Evolutionary conservation across 1,140 invertebrate genomes (phyloP).

Genomic region (Calosoma granatense): DNA sequence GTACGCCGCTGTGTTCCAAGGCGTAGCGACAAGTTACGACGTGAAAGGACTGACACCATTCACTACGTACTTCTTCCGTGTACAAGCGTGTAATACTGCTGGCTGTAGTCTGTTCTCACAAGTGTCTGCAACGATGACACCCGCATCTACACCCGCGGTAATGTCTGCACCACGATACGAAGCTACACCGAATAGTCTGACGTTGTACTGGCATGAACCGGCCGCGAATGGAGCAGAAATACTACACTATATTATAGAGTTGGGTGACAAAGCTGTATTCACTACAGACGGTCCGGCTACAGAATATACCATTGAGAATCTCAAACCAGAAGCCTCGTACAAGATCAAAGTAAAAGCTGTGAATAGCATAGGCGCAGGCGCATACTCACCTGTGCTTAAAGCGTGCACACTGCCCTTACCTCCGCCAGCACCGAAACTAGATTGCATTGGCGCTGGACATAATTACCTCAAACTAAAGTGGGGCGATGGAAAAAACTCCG

Average conservation of each 20-base stretch:
- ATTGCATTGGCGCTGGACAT: conserved; percentile 58
- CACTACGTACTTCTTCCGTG: conserved; percentile 66
- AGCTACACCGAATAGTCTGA: conserved; percentile 53
- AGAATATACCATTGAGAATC: conserved; percentile 39
- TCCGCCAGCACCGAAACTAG: conserved; percentile 61
- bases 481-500: conserved; percentile 55
- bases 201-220: conserved; percentile 62
- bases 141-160: conserved; percentile 61
- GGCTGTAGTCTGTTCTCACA: conserved; percentile 63
- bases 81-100: conserved; percentile 66
- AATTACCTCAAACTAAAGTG: conserved; percentile 80
- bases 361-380: conserved; percentile 70
- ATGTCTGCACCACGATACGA: conserved; percentile 48
- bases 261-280: conserved; percentile 51
- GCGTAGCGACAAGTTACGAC: conserved; percentile 46
- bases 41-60: conserved; percentile 60
- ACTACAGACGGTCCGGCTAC: conserved; percentile 43
- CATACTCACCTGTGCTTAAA: conserved; percentile 60
- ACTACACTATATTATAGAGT: conserved; percentile 63
- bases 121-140: conserved; percentile 49
- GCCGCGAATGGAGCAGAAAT: conserved; percentile 60
- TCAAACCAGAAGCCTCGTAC: conserved; percentile 47
- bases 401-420: conserved; percentile 63
- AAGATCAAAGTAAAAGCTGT: conserved; percentile 70
- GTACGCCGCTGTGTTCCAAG: conserved; percentile 46